A percentile compares a stretch with the other conserved stretches of the same genome.
phyloP scores from a whole-genome alignment of 2,888 invertebrate species.

The Cataglyphis livida region DNA sequence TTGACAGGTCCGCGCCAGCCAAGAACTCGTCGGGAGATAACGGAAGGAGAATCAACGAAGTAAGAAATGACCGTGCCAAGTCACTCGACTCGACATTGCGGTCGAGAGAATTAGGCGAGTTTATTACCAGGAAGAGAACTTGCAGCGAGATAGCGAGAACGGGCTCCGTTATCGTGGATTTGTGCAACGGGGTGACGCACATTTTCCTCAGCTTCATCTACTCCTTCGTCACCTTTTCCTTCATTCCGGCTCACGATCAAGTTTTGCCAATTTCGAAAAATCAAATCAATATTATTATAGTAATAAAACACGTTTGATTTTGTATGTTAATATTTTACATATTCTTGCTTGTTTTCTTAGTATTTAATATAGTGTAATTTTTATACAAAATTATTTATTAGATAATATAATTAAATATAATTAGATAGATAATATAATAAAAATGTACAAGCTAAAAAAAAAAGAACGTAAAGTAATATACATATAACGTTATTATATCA shows the following conservation, averaged over 20 bases:
- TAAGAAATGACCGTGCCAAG: slow-evolving; percentile 77
- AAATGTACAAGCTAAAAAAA: background rate
- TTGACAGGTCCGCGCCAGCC: slow-evolving; percentile 62
- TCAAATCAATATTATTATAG: background rate
- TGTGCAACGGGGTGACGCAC: slow-evolving; percentile 76
- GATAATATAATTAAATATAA: background rate
- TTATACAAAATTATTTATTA: background rate
- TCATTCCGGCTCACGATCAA: slow-evolving; percentile 23
- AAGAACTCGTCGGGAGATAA: slow-evolving; percentile 67
- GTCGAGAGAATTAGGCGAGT: slow-evolving; percentile 77
- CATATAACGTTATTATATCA: background rate
- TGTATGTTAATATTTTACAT: background rate
- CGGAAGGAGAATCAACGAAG: slow-evolving; percentile 77
- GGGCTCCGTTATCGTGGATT: slow-evolving; percentile 79
- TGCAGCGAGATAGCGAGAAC: slow-evolving; percentile 73
- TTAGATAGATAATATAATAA: background rate
- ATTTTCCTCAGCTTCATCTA: slow-evolving; percentile 40
- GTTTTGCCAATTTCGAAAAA: slow-evolving; percentile 23
- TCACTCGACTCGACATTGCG: slow-evolving; percentile 71
- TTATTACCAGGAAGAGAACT: slow-evolving; percentile 78
- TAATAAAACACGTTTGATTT: background rate
- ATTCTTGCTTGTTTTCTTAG: background rate
- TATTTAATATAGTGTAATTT: background rate
- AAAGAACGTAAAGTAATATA: background rate
- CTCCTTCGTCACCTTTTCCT: slow-evolving; percentile 7